Percentiles rank a stretch among this genome's conserved stretches.
Conservation (phyloP, 2,113 vertebrate species). For the Ascaphus truei region DNA sequence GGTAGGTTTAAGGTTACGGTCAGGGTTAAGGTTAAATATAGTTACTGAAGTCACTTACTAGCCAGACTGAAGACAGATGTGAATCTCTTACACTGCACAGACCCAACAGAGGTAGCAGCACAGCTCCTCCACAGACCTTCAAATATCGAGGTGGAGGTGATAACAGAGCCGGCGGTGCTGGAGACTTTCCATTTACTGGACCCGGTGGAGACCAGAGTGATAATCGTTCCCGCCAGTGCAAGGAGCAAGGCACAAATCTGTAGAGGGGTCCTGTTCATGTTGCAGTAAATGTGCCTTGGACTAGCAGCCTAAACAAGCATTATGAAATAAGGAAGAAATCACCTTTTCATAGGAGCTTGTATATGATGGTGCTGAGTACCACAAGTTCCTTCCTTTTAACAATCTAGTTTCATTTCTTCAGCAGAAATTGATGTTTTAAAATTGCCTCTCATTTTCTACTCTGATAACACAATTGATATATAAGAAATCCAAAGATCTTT, state of each 20-base stretch:
- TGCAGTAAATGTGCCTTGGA: not conserved
- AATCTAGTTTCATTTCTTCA: too few species aligned
- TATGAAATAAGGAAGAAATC: not conserved
- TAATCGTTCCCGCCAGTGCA: conserved; percentile 62
- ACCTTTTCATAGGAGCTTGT: too few species aligned
- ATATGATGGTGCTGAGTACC: too few species aligned
- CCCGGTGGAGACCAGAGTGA: conserved; percentile 57
- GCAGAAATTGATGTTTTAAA: too few species aligned
- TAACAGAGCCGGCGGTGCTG: conserved; percentile 42
- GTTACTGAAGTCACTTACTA: conserved; percentile 52
- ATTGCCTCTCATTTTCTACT: too few species aligned
- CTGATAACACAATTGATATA: too few species aligned
- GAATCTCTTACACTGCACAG: conserved; percentile 65
- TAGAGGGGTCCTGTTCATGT: conserved; percentile 50
- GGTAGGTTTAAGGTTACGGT: too few species aligned
- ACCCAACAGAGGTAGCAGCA: conserved; percentile 49
- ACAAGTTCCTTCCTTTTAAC: too few species aligned
- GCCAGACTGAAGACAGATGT: conserved; percentile 67
- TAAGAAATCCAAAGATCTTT: too few species aligned
- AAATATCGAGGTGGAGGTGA: conserved; percentile 55
- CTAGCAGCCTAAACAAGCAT: not conserved
- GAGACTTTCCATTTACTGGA: conserved; percentile 66
- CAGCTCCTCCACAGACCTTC: conserved; percentile 84
- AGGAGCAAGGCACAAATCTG: conserved; percentile 64
- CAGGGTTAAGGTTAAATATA: not conserved